Base-by-base conservation (phyloP, 1,140 invertebrate species). In the Meloidogyne exigua region DNA sequence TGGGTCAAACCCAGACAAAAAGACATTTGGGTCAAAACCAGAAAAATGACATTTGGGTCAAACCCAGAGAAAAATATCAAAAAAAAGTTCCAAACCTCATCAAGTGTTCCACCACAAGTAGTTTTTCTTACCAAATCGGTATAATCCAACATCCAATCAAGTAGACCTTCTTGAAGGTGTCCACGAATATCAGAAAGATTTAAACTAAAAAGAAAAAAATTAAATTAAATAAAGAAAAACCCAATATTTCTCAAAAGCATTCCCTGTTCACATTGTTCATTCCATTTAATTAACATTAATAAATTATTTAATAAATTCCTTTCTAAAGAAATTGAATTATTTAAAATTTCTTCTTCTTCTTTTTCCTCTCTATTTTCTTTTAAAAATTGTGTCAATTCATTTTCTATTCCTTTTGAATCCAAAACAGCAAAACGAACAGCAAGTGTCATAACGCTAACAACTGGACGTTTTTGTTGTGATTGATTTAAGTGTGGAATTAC, bases 171-270 rank as follows among this genome's bases (percentile, higher is more conserved):
- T 4, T 78, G 76, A 32, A 78, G 21, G 25, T 78, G 13, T 21
- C 76, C 76, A 76, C 75, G 73, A 26, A 78, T 25, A 49, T 78
- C 76, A 36, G 75, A 28, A 74, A 78, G 62, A 39, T 74, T 77
- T 26, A 78, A 64, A 18, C 76, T 78, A 49, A 15, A 76, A 75
- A 72, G 4, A 42, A 23, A 18, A 64, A 72, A 72, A 63, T 21
- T 23, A 23, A 26, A 66, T 26, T n/a, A 66, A 28, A 26, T 18
- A 66, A 66, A 7, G 9, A 7, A 10, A 26, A 66, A 66, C 25
- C 32, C 18, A 36, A 66, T 66, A 66, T 66, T 66, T 26, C 25
- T 36, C 1, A 44, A 3, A 44, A 28, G 57, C 28, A 21, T 39
- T 65, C 75, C 28, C 42, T 44, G 10, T 44, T 42, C 23, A 67